These are phyloP conservation scores for Seira ritae DNA, from an alignment of 2,888 invertebrate species.

Conservation along the genomic window DNA sequence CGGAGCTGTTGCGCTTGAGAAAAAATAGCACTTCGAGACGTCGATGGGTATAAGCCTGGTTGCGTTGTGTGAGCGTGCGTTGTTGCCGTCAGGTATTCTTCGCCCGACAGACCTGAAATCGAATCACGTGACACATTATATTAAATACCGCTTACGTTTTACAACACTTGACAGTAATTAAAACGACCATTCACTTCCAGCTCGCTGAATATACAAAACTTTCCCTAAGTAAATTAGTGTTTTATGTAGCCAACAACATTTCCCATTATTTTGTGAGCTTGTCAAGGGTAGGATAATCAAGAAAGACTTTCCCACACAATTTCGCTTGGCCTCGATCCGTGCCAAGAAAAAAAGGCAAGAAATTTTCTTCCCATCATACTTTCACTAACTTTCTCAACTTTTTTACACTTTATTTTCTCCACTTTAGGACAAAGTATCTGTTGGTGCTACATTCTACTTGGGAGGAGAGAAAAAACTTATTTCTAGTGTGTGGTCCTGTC, in stretches of 20 bases:
- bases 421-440: slow-evolving; percentile 1
- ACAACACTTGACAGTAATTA: slow-evolving; percentile 54
- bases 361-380: slow-evolving; percentile 41
- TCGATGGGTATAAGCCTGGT: slow-evolving; percentile 70
- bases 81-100: slow-evolving; percentile 68
- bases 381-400: slow-evolving; percentile 45
- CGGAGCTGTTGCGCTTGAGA: slow-evolving; percentile 63
- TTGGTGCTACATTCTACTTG: not conserved
- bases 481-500: slow-evolving; percentile 36
- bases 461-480: not conserved
- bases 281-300: slow-evolving; percentile 44
- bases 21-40: slow-evolving; percentile 68
- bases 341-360: slow-evolving; percentile 27
- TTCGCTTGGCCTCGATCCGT: slow-evolving; percentile 23
- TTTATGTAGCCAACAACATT: slow-evolving; percentile 15
- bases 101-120: slow-evolving; percentile 65
- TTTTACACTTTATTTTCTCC: slow-evolving; percentile 1
- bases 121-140: slow-evolving; percentile 27
- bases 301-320: slow-evolving; percentile 44
- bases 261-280: slow-evolving; percentile 4
- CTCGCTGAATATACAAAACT: not conserved
- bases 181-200: slow-evolving; percentile 34
- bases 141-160: not conserved
- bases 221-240: slow-evolving; percentile 47
- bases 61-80: slow-evolving; percentile 58